Evolutionary conservation across 2,113 vertebrate genomes (phyloP).

Genomic region (Sardina pilchardus): DNA sequence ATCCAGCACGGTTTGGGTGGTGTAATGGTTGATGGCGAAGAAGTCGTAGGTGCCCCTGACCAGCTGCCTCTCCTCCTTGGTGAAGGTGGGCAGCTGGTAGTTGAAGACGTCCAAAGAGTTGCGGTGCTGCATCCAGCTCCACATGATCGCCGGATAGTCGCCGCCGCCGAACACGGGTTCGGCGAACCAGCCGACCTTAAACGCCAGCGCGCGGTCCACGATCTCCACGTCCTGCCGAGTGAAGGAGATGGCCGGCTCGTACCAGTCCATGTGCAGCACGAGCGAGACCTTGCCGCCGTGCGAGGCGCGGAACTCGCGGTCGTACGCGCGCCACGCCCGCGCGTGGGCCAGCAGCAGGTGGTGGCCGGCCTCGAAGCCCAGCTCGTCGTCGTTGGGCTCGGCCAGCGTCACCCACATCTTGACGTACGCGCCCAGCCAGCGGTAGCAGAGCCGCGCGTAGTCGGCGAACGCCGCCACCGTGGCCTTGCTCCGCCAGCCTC

Average conservation of each 20-base stretch:
- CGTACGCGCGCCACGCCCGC: constrained; percentile 84
- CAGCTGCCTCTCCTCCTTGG: constrained; percentile 76
- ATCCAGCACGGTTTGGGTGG: constrained; percentile 85
- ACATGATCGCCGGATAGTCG: constrained; percentile 88
- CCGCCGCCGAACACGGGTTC: constrained; percentile 91
- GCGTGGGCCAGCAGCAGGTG: constrained; percentile 89
- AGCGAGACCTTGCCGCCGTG: constrained; percentile 89
- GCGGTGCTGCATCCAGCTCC: constrained; percentile 82
- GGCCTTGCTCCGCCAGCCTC: constrained; percentile 84
- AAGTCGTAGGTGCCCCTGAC: constrained; percentile 91
- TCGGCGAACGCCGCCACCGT: constrained; percentile 81
- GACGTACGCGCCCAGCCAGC: constrained; percentile 79
- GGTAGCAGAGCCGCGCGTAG: constrained; percentile 88
- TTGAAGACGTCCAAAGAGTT: constrained; percentile 73
- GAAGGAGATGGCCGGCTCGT: constrained; percentile 90
- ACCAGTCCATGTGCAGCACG: constrained; percentile 89
- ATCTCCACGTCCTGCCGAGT: constrained; percentile 82
- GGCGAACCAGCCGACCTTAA: constrained; percentile 88
- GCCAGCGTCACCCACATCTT: constrained; percentile 94
- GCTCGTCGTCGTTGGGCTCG: constrained; percentile 81
- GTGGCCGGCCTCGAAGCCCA: constrained; percentile 82
- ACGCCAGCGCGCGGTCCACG: constrained; percentile 85
- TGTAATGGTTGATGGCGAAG: constrained; percentile 91
- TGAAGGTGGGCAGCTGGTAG: constrained; percentile 86
- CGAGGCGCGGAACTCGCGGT: constrained; percentile 76